A percentile compares a stretch with the other conserved stretches of the same genome.
phyloP scores from a whole-genome alignment of 2,888 invertebrate species.

The Allacma fusca region DNA sequence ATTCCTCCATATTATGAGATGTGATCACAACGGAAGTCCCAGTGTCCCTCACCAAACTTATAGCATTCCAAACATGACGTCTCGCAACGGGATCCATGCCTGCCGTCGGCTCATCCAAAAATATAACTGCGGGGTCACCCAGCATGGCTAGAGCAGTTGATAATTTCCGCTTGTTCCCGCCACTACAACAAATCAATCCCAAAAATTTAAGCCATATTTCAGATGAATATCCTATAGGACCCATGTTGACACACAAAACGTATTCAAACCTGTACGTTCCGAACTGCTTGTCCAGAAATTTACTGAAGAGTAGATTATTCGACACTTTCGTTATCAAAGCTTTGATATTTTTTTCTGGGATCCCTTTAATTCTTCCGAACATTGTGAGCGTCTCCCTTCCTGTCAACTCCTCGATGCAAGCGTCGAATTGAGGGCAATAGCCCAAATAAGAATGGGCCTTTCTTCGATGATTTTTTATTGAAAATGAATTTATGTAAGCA shows the following conservation, averaged over 20 bases:
- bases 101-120: conserved; percentile 72
- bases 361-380: conserved; percentile 73
- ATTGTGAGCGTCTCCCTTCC: conserved; percentile 74
- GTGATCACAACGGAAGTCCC: conserved; percentile 17
- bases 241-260: too few species aligned
- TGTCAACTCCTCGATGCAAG: conserved; percentile 65
- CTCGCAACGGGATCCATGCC: conserved; percentile 64
- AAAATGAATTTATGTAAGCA: conserved; percentile 72
- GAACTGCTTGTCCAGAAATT: conserved; percentile 70
- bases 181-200: conserved; percentile 65
- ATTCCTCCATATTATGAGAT: conserved; percentile 24
- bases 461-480: conserved; percentile 63
- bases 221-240: background rate
- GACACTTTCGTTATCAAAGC: conserved; percentile 66
- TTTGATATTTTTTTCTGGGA: conserved; percentile 66
- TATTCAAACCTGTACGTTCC: conserved; percentile 64
- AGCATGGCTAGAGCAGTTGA: conserved; percentile 77
- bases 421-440: conserved; percentile 80
- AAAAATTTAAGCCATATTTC: background rate
- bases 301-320: conserved; percentile 70
- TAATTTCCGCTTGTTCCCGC: conserved; percentile 78
- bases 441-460: conserved; percentile 65
- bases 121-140: conserved; percentile 74
- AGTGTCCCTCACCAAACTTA: conserved; percentile 14
- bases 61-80: conserved; percentile 28